A percentile compares a stretch with the other conserved stretches of the same genome.
Conservation (phyloP, 2,113 vertebrate genomes). For the Gobio gobio region DNA sequence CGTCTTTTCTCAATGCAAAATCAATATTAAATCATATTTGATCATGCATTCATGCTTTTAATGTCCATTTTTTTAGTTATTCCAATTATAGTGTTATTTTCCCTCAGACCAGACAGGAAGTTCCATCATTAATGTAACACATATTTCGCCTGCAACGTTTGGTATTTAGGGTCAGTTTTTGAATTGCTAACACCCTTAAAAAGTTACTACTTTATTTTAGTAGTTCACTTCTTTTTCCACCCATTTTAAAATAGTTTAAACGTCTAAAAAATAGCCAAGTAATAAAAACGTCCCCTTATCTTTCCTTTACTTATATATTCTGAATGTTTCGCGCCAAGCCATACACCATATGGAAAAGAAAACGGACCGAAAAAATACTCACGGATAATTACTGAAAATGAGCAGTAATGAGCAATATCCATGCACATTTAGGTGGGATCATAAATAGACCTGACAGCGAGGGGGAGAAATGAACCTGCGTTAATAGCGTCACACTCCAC, state of each 20-base stretch:
- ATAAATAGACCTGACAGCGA: conserved; percentile 38
- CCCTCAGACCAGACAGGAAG: background rate
- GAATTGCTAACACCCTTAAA: conserved; percentile 68
- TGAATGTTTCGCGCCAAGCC: conserved; percentile 59
- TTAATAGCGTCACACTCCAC: conserved; percentile 7
- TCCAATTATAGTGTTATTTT: background rate
- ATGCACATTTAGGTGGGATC: conserved; percentile 28
- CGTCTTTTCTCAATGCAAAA: background rate
- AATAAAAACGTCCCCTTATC: conserved; percentile 76
- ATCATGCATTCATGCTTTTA: background rate
- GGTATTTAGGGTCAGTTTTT: background rate
- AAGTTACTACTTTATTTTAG: conserved; percentile 69
- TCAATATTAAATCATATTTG: background rate
- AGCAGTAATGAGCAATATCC: conserved; percentile 49
- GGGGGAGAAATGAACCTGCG: background rate
- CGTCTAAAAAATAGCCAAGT: conserved; percentile 58
- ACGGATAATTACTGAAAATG: conserved; percentile 5
- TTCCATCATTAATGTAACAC: background rate
- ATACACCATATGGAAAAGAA: conserved; percentile 55
- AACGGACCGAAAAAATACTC: conserved; percentile 61
- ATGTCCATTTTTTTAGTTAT: background rate
- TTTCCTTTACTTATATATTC: conserved; percentile 71
- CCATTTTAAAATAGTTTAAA: conserved; percentile 60
- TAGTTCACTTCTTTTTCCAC: conserved; percentile 72
- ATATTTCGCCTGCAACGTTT: background rate